A percentile compares a stretch with the other conserved stretches of the same genome.
phyloP scores from a whole-genome alignment of 2,888 invertebrate species.

The Priocnemis perturbator region DNA sequence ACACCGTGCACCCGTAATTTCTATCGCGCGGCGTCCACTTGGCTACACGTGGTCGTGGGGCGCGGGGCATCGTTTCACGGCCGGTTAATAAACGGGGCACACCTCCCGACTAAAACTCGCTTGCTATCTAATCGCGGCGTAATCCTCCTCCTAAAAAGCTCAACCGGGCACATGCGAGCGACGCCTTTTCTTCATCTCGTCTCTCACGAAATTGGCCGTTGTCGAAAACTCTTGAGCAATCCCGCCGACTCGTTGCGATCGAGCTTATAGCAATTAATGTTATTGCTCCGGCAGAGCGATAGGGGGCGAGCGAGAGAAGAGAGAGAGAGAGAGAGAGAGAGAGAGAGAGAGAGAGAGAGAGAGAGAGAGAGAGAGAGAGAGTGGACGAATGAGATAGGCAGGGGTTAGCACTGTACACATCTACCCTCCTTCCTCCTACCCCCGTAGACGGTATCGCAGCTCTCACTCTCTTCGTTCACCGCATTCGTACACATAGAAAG shows the following conservation, averaged over 20 bases:
- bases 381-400: too few species aligned
- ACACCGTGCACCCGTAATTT: too few species aligned
- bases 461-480: constrained; percentile 24
- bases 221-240: constrained; percentile 35
- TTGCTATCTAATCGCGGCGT: not conserved
- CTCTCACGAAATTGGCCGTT: constrained; percentile 25
- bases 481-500: too few species aligned
- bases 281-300: constrained; percentile 63
- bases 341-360: not conserved
- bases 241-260: constrained; percentile 53
- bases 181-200: constrained; percentile 2
- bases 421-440: constrained; percentile 41
- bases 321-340: not conserved
- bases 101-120: not conserved
- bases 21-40: too few species aligned
- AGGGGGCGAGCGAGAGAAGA: not conserved
- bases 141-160: constrained; percentile 1
- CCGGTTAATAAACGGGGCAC: too few species aligned
- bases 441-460: constrained; percentile 34
- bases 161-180: not conserved
- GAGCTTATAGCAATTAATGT: constrained; percentile 71
- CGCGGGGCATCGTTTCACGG: too few species aligned
- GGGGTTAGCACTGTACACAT: constrained; percentile 19
- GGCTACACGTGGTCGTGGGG: too few species aligned
- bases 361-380: constrained; percentile 1